phyloP scores from a whole-genome alignment of 2,888 invertebrate genomes.

The Loripinus fragilis region DNA sequence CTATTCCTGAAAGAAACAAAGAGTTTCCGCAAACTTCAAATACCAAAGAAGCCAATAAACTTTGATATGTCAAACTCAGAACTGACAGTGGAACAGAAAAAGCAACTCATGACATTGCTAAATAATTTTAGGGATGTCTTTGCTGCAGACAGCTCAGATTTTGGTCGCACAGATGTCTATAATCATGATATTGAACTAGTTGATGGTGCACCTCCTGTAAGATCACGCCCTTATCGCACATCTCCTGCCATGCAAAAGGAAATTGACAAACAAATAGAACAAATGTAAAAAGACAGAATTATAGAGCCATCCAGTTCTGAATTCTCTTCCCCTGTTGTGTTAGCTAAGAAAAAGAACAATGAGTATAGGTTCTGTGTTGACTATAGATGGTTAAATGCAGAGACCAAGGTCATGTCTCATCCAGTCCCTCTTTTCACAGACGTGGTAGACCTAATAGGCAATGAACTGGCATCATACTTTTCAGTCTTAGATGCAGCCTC shows the following conservation, averaged over 20 bases:
- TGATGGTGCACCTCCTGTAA: not conserved
- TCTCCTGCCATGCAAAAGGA: not conserved
- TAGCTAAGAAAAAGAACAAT: slow-evolving; percentile 10
- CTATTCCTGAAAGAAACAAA: not conserved
- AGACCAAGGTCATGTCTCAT: slow-evolving; percentile 39
- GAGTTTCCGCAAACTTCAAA: not conserved
- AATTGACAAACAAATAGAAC: not conserved
- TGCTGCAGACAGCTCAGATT: not conserved
- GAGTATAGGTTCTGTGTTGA: slow-evolving; percentile 41
- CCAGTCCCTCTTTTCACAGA: slow-evolving; percentile 33
- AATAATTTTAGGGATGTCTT: not conserved
- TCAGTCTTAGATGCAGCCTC: slow-evolving; percentile 51
- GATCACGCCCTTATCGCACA: not conserved
- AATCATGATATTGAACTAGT: slow-evolving; percentile 7
- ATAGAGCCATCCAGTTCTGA: not conserved
- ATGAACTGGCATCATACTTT: slow-evolving; percentile 49
- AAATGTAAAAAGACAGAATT: not conserved
- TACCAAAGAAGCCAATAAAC: not conserved
- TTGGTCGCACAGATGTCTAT: slow-evolving; percentile 2
- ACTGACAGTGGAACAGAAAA: not conserved
- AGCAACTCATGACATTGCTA: not conserved
- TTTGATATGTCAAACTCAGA: not conserved
- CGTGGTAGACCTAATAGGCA: slow-evolving; percentile 51
- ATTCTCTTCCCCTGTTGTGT: not conserved
- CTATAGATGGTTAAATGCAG: slow-evolving; percentile 30